Conservation (phyloP, 1,140 invertebrate species). For the Lerema accius region DNA sequence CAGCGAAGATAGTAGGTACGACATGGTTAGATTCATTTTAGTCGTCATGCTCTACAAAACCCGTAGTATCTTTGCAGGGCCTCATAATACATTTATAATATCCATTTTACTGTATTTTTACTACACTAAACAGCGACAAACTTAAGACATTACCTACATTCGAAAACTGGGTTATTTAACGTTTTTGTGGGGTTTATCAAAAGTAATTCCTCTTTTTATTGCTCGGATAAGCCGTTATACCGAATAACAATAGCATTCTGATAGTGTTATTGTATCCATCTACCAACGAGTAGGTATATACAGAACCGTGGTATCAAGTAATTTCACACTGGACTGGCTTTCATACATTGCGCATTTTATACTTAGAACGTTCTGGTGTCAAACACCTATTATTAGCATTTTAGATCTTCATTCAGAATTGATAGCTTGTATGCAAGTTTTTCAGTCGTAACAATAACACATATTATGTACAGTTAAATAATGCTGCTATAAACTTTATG, state of each 20-base stretch:
- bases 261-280: constrained; percentile 13
- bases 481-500: too few species aligned
- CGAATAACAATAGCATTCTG: constrained; percentile 20
- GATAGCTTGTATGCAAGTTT: too few species aligned
- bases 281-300: constrained; percentile 11
- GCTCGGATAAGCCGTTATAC: constrained; percentile 19
- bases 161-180: constrained; percentile 46
- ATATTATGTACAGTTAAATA: too few species aligned
- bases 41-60: constrained; percentile 24
- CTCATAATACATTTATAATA: constrained; percentile 25
- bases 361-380: constrained; percentile 8
- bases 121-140: constrained; percentile 8
- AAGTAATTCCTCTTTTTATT: constrained; percentile 40
- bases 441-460: too few species aligned
- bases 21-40: constrained; percentile 16
- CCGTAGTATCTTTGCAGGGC: constrained; percentile 14
- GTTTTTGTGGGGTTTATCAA: constrained; percentile 46
- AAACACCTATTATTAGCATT: not conserved
- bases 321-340: constrained; percentile 22
- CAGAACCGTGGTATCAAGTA: too few species aligned
- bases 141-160: constrained; percentile 36
- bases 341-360: constrained; percentile 17
- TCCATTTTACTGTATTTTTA: constrained; percentile 12
- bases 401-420: not conserved
- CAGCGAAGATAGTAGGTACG: constrained; percentile 19